phyloP scores from a whole-genome alignment of 2,888 invertebrate species.

The Hirtodrosophila trivittata region DNA sequence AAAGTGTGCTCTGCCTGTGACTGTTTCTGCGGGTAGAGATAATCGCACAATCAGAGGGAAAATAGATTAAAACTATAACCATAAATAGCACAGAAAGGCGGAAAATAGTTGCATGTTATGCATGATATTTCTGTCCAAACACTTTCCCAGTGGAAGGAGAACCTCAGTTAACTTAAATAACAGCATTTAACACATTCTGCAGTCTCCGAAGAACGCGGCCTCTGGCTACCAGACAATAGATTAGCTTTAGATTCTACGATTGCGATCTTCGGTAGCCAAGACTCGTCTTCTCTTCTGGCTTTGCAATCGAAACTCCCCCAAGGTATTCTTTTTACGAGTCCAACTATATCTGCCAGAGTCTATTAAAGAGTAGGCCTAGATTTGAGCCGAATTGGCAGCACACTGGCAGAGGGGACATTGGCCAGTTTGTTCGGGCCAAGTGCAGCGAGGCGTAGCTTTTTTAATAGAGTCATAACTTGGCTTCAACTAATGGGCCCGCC shows the following conservation, averaged over 20 bases:
- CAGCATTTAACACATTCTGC: too few relatives aligned
- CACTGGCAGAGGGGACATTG: constrained; percentile 11
- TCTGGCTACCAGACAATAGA: constrained; percentile 23
- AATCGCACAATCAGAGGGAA: background rate
- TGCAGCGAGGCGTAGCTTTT: constrained; percentile 74
- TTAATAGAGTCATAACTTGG: constrained; percentile 78
- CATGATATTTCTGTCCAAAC: too few relatives aligned
- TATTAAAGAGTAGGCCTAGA: background rate
- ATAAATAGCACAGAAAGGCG: constrained; percentile 24
- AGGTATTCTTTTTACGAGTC: constrained; percentile 49
- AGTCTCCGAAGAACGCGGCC: too few relatives aligned
- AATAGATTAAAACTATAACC: constrained; percentile 36
- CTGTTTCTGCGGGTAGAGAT: too few relatives aligned
- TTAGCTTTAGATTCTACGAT: constrained; percentile 46
- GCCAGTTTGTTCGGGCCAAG: constrained; percentile 48
- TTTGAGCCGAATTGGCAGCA: background rate
- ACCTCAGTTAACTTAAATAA: too few relatives aligned
- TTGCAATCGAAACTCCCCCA: constrained; percentile 48
- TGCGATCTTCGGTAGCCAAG: constrained; percentile 37
- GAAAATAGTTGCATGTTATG: too few relatives aligned
- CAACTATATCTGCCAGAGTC: constrained; percentile 3
- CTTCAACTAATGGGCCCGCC: constrained; percentile 66
- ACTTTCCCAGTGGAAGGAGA: too few relatives aligned
- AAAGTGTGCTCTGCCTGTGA: too few relatives aligned
- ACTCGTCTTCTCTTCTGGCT: constrained; percentile 15